Evolutionary conservation across 2,113 vertebrate species (phyloP), one percentile per base, ranked within the genome.

Genomic region (Actinemys pallida): DNA sequence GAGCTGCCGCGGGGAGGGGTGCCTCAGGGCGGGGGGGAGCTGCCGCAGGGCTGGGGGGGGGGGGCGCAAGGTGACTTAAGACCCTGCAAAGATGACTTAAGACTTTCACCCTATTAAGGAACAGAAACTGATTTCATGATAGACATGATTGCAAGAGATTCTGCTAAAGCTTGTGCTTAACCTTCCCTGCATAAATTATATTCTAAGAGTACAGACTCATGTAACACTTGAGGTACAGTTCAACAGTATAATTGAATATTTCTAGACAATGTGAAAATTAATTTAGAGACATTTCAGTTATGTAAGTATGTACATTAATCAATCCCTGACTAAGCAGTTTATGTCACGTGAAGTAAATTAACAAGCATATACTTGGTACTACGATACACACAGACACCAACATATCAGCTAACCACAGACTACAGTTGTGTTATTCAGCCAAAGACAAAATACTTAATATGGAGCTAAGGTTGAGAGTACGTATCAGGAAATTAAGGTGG

Each of bases 101-200:
- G 4, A 4, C 6, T 29, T 42, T 13, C 25, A 0, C 25, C 4
- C 5, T 11, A 2, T 20, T 25, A 47, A 52, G 17, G 47, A 31
- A 27, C 7, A 56, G 11, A 29, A 81, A 56, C 8, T 35, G 8
- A 12, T 1, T 11, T 39, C 8, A 6, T 0, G 19, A 7, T 47
- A n/a, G 35, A 27, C 35, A 7, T 27, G 56, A 2, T 1, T 5
- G n/a, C 6, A 1, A 31, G 20, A 6, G 2, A 6, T 6, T 54
- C 81, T 8, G 4, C 10, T 1, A 8, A 45, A 45, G 45, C 45
- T 59, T 39, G 0, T n/a, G 56, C 42, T 16, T 7, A 12, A 54
- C 16, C 31, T 8, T 5, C 56, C 47, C 10, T n/a, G 59, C 59
- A 62, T 31, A 62, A 69, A 69, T n/a, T 69, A 35, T 14, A 65